phyloP scores from a whole-genome alignment of 1,140 invertebrate genomes.

The Rhagoletis zephyria region DNA sequence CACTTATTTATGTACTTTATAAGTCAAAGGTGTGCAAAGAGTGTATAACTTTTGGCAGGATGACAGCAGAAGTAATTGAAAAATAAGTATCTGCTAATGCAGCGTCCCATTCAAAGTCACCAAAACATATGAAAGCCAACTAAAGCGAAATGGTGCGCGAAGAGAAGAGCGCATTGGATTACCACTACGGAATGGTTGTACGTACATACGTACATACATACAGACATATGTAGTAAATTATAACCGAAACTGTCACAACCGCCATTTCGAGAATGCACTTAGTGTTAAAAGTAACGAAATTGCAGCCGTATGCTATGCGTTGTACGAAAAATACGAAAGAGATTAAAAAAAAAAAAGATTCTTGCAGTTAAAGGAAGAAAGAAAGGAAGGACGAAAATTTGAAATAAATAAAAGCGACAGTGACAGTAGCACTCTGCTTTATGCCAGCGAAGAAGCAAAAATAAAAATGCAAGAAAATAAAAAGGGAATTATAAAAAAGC shows the following conservation, averaged over 20 bases:
- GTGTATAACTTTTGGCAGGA: constrained; percentile 1
- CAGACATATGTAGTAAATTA: not conserved
- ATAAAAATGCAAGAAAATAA: not conserved
- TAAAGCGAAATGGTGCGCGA: not conserved
- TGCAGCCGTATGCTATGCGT: not conserved
- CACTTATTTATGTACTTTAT: not conserved
- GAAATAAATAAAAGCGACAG: not conserved
- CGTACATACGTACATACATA: not conserved
- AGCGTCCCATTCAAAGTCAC: not conserved
- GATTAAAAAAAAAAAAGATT: not conserved
- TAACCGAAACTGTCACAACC: not conserved
- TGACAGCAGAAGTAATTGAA: constrained; percentile 23
- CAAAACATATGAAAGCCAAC: not conserved
- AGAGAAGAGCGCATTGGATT: not conserved
- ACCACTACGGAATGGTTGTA: not conserved
- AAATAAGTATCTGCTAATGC: constrained; percentile 20
- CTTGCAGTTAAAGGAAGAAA: not conserved
- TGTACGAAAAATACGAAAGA: not conserved
- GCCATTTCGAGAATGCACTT: not conserved
- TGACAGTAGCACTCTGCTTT: not conserved
- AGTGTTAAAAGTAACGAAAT: not conserved
- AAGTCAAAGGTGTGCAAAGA: not conserved
- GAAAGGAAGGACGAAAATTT: not conserved
- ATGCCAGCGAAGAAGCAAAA: not conserved
- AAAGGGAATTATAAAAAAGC: too few relatives aligned